Percentiles rank a stretch among this genome's conserved stretches.
These are phyloP conservation scores for Mycetomoellerius zeteki DNA, from an alignment of 1,140 invertebrate genomes.

Conservation along the genomic window DNA sequence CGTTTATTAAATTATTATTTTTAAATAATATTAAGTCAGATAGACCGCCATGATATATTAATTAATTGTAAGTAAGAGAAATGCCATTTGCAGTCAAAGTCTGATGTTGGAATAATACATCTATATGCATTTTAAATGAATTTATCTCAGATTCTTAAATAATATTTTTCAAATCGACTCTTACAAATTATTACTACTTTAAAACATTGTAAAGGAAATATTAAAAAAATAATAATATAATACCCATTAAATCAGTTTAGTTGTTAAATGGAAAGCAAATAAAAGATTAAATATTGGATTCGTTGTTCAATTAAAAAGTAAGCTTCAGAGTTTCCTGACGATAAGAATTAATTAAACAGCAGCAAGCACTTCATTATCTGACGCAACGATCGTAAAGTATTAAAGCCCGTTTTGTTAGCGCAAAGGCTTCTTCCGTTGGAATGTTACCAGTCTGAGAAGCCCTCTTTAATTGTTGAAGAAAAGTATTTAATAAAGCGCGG, in stretches of 20 bases:
- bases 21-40: no score
- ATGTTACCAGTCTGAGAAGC: slow-evolving; percentile 12
- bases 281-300: slow-evolving; percentile 50
- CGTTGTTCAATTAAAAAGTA: slow-evolving; percentile 54
- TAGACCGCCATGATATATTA: no score
- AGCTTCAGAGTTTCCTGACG: slow-evolving; percentile 43
- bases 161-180: background rate
- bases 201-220: background rate
- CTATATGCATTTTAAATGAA: no score
- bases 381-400: slow-evolving; percentile 55
- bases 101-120: no score
- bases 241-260: slow-evolving; percentile 41
- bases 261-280: slow-evolving; percentile 43
- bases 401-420: slow-evolving; percentile 48
- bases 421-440: slow-evolving; percentile 36
- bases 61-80: no score
- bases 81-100: no score
- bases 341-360: slow-evolving; percentile 64
- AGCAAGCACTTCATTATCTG: slow-evolving; percentile 60
- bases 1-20: background rate
- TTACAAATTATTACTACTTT: background rate
- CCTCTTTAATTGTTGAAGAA: slow-evolving; percentile 42
- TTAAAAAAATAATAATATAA: slow-evolving; percentile 14
- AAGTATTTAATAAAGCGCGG: slow-evolving; percentile 63
- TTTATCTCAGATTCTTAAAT: background rate